Evolutionary conservation across 2,797 vertebrate species (phyloP).

Genomic region (Urosaurus nigricauda): DNA sequence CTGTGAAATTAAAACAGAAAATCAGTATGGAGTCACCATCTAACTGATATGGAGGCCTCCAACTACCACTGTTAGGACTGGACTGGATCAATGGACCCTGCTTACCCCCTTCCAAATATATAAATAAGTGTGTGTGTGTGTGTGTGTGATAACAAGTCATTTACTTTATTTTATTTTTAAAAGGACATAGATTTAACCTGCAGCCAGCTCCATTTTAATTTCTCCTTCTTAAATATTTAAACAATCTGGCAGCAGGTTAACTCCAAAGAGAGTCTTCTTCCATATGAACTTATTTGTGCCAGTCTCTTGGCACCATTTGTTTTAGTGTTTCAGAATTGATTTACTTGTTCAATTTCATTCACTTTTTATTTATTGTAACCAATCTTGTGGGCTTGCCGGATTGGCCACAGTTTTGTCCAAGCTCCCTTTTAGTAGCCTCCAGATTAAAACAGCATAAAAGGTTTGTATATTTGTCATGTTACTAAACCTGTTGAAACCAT

Average conservation of each 20-base stretch:
- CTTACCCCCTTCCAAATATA: neutral
- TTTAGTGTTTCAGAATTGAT: neutral
- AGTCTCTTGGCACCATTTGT: neutral
- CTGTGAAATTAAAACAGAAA: no score
- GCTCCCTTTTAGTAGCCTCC: slow-evolving; percentile 13
- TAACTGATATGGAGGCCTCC: no score
- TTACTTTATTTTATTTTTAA: neutral
- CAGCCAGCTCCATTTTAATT: neutral
- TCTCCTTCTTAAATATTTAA: neutral
- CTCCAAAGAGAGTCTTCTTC: neutral
- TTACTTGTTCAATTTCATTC: neutral
- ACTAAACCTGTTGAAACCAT: neutral
- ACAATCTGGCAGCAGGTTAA: neutral
- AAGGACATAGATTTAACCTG: neutral
- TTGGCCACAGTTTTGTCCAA: neutral
- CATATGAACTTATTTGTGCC: neutral
- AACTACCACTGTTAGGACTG: neutral
- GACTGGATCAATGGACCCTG: neutral
- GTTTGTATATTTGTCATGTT: neutral
- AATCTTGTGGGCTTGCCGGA: neutral
- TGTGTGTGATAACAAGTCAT: neutral
- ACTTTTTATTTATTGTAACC: slow-evolving; percentile 6
- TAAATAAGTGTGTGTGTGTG: neutral
- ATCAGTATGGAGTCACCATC: no score
- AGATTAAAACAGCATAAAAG: slow-evolving; percentile 3